A percentile compares a stretch with the other conserved stretches of the same genome.
Conservation (phyloP, 2,797 vertebrate species). For the Semaprochilodus insignis region DNA sequence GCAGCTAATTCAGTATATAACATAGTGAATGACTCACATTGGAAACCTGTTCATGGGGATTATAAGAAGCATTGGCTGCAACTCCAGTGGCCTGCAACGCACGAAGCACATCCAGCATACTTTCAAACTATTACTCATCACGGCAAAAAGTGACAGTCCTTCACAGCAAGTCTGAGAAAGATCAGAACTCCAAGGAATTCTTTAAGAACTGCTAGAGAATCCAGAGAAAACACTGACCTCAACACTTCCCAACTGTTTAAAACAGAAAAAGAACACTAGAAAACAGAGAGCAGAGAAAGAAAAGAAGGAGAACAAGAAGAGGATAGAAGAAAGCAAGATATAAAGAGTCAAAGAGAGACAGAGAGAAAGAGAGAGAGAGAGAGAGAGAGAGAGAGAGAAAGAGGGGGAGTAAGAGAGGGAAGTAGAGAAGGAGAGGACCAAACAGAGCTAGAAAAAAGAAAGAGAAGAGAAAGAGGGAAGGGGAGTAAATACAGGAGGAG, state of each 20-base stretch:
- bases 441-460: too few relatives aligned
- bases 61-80: slow-evolving; percentile 37
- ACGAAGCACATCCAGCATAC: neutral
- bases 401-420: too few relatives aligned
- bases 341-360: too few relatives aligned
- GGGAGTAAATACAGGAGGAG: too few relatives aligned
- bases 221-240: slow-evolving; percentile 27
- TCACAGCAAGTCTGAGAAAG: neutral
- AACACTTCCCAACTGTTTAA: slow-evolving; percentile 24
- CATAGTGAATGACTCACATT: neutral
- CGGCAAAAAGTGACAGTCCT: neutral
- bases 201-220: neutral
- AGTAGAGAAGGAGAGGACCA: too few relatives aligned
- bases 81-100: neutral
- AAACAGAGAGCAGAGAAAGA: too few relatives aligned
- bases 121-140: neutral
- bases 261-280: too few relatives aligned
- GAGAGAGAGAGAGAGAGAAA: too few relatives aligned
- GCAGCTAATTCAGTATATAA: slow-evolving; percentile 5
- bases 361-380: too few relatives aligned
- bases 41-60: slow-evolving; percentile 38
- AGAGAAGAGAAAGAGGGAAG: too few relatives aligned
- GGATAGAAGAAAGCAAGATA: too few relatives aligned
- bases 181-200: neutral
- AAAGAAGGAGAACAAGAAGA: too few relatives aligned